phyloP scores from a whole-genome alignment of 2,888 invertebrate species.

The Temnothorax unifasciatus region DNA sequence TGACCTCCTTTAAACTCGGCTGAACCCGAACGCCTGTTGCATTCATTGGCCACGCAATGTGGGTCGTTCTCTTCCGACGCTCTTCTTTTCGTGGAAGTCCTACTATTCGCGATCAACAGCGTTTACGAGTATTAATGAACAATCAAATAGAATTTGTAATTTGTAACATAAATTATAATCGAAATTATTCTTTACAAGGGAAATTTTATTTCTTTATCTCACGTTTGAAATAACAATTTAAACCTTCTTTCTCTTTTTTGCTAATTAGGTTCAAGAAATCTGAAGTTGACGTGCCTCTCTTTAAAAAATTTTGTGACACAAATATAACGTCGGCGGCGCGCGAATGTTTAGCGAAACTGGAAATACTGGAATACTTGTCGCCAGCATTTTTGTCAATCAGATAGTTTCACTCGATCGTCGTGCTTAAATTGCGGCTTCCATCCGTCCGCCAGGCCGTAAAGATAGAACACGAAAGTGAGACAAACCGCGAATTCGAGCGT shows the following conservation, averaged over 20 bases:
- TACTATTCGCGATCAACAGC: not conserved
- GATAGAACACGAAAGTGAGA: constrained; percentile 54
- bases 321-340: not conserved
- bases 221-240: not conserved
- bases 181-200: not conserved
- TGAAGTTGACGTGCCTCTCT: not conserved
- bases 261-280: not conserved
- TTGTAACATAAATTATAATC: not conserved
- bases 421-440: constrained; percentile 40
- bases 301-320: constrained; percentile 1
- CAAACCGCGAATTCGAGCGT: constrained; percentile 41
- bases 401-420: constrained; percentile 49
- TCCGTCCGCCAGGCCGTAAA: not conserved
- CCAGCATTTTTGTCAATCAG: constrained; percentile 31
- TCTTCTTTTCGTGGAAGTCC: constrained; percentile 12
- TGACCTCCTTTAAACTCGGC: constrained; percentile 51
- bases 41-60: constrained; percentile 26
- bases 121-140: not conserved
- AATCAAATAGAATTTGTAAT: not conserved
- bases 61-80: constrained; percentile 27
- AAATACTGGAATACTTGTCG: constrained; percentile 37
- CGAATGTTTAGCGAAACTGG: constrained; percentile 40
- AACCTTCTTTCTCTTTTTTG: not conserved
- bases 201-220: not conserved
- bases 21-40: constrained; percentile 46